Evolutionary conservation across 2,888 invertebrate genomes (phyloP), one percentile per base, ranked within the genome.

Genomic region (Drosophila quinaria): DNA sequence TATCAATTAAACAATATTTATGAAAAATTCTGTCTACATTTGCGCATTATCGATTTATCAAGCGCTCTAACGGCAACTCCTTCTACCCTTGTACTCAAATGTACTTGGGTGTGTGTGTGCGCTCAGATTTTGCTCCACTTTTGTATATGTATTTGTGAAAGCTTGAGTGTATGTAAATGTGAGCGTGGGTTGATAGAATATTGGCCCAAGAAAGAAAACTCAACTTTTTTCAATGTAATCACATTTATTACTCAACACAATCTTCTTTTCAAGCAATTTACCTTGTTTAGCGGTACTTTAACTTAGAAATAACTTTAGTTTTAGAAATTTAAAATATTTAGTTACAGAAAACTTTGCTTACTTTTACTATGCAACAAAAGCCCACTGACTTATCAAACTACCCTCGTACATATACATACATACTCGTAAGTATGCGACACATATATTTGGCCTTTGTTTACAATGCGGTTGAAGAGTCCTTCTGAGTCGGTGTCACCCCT

Each of bases 41-140:
- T 91, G 81, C 78, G 67, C 87, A 78, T 81, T 91, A 91, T 91
- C 81, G 91, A 91, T 91, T 91, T 85, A 52, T 90, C 87, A 73
- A 78, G 39, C 42, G 64, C 49, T 42, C 54, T 47, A 47, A 39
- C 69, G 61, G 71, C 81, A 74, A 67, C 74, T 80, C 78, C 89
- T 74, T 66, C 60, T 61, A 70, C 68, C 70, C 70, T 63, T 62
- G 58, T 58, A 35, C 41, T 58, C 60, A 50, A 37, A 11, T 35
- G 29, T 51, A 13, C n/a, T 17, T 59, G 44, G 52, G 50, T 50
- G 42, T 56, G 67, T 60, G 25, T 41, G 44, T 63, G 37, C 50
- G 8, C 37, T 46, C 47, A 59, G 74, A 74, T 80, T 64, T 61
- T 77, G 81, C 62, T 81, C 78, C 60, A 74, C 60, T 78, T 83